phyloP scores from a whole-genome alignment of 1,140 invertebrate species.

The Sipha flava region DNA sequence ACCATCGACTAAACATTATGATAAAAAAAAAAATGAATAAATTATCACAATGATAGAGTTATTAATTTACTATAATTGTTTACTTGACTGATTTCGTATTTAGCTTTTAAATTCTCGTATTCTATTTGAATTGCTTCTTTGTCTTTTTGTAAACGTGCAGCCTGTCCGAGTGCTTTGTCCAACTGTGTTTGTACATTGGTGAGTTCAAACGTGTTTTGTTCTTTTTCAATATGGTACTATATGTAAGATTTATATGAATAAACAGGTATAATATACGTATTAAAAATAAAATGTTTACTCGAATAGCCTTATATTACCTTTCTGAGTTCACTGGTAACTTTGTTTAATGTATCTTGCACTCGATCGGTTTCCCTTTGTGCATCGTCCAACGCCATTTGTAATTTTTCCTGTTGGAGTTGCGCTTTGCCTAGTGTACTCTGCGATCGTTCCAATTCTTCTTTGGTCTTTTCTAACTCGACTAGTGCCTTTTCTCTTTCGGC shows the following conservation, averaged over 20 bases:
- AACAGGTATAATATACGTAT: background rate
- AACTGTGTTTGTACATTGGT: conserved; percentile 81
- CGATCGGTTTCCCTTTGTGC: conserved; percentile 85
- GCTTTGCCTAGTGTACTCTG: conserved; percentile 81
- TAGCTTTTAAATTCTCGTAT: conserved; percentile 74
- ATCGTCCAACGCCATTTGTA: conserved; percentile 77
- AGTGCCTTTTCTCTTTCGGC: conserved; percentile 78
- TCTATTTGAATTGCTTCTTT: conserved; percentile 74
- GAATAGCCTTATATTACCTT: too few species aligned
- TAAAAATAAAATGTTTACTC: too few species aligned
- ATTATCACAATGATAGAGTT: background rate
- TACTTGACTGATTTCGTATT: conserved; percentile 82
- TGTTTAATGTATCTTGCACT: conserved; percentile 75
- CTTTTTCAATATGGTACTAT: conserved; percentile 79
- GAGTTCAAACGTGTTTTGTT: conserved; percentile 80
- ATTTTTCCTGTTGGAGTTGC: conserved; percentile 80
- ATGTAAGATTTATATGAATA: background rate
- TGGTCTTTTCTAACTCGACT: conserved; percentile 76
- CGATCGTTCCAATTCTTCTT: conserved; percentile 79
- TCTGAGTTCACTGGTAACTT: conserved; percentile 66
- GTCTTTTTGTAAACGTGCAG: conserved; percentile 78
- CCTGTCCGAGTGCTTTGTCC: conserved; percentile 78
- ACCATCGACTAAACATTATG: conserved; percentile 53
- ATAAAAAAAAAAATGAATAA: background rate
- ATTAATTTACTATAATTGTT: conserved; percentile 35